These are phyloP conservation scores for Caenorhabditis imperialis DNA, from an alignment of 2,888 invertebrate genomes.

Conservation along the genomic window DNA sequence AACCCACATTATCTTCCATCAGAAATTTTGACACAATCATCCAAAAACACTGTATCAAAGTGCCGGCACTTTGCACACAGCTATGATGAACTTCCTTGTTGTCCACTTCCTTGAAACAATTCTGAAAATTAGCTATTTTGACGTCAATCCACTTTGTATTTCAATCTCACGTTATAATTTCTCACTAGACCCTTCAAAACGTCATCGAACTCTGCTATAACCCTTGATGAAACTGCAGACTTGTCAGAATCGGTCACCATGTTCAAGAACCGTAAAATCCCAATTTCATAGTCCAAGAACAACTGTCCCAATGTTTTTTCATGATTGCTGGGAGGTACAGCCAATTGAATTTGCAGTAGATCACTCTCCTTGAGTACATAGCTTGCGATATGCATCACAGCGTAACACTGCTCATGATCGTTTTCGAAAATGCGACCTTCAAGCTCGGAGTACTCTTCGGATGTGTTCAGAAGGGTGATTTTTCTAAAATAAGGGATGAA, in stretches of 20 bases:
- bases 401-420: slow-evolving; percentile 2
- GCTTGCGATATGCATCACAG: slow-evolving; percentile 22
- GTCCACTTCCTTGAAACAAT: neutral
- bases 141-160: no score
- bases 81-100: neutral
- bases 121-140: no score
- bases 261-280: neutral
- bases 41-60: slow-evolving; percentile 12
- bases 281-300: slow-evolving; percentile 18
- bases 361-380: slow-evolving; percentile 17
- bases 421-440: neutral
- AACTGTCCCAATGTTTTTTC: slow-evolving; percentile 6
- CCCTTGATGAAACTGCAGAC: no score
- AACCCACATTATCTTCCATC: slow-evolving; percentile 4
- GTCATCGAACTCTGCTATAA: no score
- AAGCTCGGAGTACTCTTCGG: neutral
- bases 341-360: slow-evolving; percentile 2
- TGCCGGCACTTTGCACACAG: neutral
- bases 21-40: slow-evolving; percentile 11
- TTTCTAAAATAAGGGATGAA: neutral
- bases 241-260: no score
- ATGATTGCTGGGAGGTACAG: neutral
- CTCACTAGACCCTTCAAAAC: no score
- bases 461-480: neutral
- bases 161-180: no score